Evolutionary conservation across 2,797 vertebrate genomes (phyloP), one percentile per base, ranked within the genome.

Genomic region (Sebastes trivittatus): DNA sequence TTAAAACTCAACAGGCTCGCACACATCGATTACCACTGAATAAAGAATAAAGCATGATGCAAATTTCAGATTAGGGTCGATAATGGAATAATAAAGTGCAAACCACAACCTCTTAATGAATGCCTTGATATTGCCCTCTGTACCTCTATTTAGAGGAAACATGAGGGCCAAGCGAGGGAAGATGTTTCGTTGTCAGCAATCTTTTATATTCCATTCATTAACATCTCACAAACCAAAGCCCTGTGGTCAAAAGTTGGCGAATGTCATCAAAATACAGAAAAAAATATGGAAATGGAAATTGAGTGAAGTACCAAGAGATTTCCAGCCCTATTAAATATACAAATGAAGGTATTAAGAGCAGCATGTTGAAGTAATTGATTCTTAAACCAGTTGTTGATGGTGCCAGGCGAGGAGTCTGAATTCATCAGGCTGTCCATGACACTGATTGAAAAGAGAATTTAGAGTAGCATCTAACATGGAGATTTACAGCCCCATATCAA

Each of bases 1-100:
- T 91, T 87, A 91, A 93, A 94, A 93, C 88, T 93, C 88, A 83
- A 75, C 89, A 68, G 86, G 80, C 87, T 70, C 70, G 82, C 78
- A 56, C 58, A 32, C 86, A 94, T 94, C 6, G 89, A 96, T 95
- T 81, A 23, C 65, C 77, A 0, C 80, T 72, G 85, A 86, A 87
- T 88, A 72, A 82, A 78, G 81, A 78, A 89, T 77, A 92, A 82
- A 88, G 82, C 69, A 62, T 36, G 59, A 93, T 91, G 88, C 84
- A 92, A 92, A 93, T 91, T 86, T 73, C 36, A 88, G 67, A 90
- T 86, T 70, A 77, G 67, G 87, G 82, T 94, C 91, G 80, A 93
- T 93, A 88, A 89, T 42, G 76, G 86, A 90, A 93, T 91, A 93
- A 92, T 88, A 90, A 90, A 89, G 83, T 52, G 80, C 75, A 77